Base-by-base conservation (phyloP, 2,113 vertebrate species). In the Dromas ardeola region DNA sequence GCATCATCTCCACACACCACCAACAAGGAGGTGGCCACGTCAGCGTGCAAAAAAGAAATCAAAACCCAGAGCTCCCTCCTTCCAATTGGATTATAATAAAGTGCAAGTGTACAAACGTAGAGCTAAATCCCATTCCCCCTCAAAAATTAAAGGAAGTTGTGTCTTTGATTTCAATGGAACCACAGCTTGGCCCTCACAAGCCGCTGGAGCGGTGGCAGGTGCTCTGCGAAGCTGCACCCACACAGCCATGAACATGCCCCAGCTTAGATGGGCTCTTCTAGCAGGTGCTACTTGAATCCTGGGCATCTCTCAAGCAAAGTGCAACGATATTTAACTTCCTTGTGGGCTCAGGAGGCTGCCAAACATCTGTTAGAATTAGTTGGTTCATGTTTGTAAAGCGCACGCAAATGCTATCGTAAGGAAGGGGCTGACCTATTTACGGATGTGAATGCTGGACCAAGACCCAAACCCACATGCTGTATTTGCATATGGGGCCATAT, bases 351-450 rank as follows among this genome's bases (percentile, higher is more conserved):
- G 45, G 40, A 93, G 42, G 49, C 83, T 91, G 94, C 73, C 83
- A 86, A 95, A 91, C 95, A 93, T 96, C 95, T 96, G 88, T 16
- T 92, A 40, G 61, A 82, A 95, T 96, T 90, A 97, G 81, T 7
- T 42, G 32, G 82, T 56, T 88, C 43, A 6, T 49, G 72, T 86
- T 40, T 74, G 65, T 63, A 10, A 78, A 89, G 83, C 0, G 5
- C 76, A 78, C 49, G 81, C 32, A 67, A 89, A 72, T 10, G 10
- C 69, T 56, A 11, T 19, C 2, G 0, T 76, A 86, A 91, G 61
- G 72, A 95, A 92, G 65, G 40, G 22, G 17, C 52, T 93, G 61
- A 72, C 61, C 62, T 95, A 95, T 94, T 93, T 87, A 67, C 47
- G 78, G 83, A 81, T 50, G 69, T 13, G 56, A 93, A 65, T 45